phyloP scores from a whole-genome alignment of 2,888 invertebrate species.

The Zootermopsis nevadensis region DNA sequence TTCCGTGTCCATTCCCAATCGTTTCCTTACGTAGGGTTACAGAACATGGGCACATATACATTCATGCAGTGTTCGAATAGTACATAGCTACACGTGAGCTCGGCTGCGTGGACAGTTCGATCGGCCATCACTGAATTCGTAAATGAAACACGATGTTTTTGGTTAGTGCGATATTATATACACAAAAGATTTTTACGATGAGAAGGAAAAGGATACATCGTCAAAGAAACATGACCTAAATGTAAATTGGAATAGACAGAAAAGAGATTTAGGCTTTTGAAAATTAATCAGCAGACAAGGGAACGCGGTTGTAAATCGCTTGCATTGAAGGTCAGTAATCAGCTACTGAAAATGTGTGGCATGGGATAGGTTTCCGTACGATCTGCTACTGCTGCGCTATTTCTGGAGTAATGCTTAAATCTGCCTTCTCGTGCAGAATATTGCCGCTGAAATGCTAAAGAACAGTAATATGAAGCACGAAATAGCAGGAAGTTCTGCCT shows the following conservation, averaged over 20 bases:
- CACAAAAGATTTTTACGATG: too few species aligned
- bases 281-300: neutral
- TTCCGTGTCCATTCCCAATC: too few species aligned
- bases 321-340: neutral
- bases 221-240: too few species aligned
- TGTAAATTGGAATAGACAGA: neutral
- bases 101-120: too few species aligned
- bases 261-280: neutral
- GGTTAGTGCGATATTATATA: too few species aligned
- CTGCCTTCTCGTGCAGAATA: neutral
- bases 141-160: too few species aligned
- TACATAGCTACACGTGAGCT: too few species aligned
- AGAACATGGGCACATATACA: too few species aligned
- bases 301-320: neutral
- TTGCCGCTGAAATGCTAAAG: neutral
- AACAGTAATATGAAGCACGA: slow-evolving; percentile 2
- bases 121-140: too few species aligned
- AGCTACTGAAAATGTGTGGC: neutral
- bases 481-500: neutral
- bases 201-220: too few species aligned
- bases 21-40: too few species aligned
- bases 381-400: neutral
- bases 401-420: neutral
- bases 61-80: too few species aligned
- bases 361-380: neutral